These are phyloP conservation scores for Trisateles emortualis DNA, from an alignment of 2,888 invertebrate species.

Conservation along the genomic window DNA sequence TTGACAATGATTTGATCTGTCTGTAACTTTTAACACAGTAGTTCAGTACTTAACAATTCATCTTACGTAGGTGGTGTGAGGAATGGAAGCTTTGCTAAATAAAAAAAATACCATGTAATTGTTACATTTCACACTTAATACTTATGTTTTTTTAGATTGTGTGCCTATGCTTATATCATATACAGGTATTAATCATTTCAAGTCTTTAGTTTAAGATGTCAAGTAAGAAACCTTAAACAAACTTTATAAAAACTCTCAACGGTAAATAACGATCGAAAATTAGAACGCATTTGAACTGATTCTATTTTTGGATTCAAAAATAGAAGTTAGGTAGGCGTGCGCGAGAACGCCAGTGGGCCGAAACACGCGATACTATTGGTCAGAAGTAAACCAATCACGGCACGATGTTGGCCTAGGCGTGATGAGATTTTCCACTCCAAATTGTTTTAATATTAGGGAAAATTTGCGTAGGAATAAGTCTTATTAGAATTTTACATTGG, in stretches of 20 bases:
- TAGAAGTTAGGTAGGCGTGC: slow-evolving; percentile 80
- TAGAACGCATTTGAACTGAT: slow-evolving; percentile 54
- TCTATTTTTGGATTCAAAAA: slow-evolving; percentile 78
- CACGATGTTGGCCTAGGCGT: slow-evolving; percentile 67
- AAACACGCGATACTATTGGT: slow-evolving; percentile 76
- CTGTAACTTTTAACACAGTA: no score
- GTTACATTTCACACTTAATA: no score
- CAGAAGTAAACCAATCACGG: slow-evolving; percentile 74
- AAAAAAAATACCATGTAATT: no score
- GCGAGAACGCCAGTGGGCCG: slow-evolving; percentile 65
- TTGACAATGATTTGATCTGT: no score
- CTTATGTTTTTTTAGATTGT: no score
- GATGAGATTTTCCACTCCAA: slow-evolving; percentile 66
- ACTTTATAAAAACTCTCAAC: slow-evolving; percentile 26
- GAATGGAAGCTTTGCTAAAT: no score
- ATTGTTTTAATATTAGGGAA: slow-evolving; percentile 44
- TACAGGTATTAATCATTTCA: slow-evolving; percentile 10
- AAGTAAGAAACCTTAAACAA: not conserved
- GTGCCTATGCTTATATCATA: no score
- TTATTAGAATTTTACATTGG: slow-evolving; percentile 1
- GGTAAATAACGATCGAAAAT: slow-evolving; percentile 50
- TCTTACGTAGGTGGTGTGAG: no score
- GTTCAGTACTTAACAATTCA: no score
- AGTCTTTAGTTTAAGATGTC: not conserved
- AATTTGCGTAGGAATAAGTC: slow-evolving; percentile 27